A percentile compares a stretch with the other conserved stretches of the same genome.
These are phyloP conservation scores for Boulengeromyrus knoepffleri DNA, from an alignment of 2,113 vertebrate genomes.

Conservation along the genomic window DNA sequence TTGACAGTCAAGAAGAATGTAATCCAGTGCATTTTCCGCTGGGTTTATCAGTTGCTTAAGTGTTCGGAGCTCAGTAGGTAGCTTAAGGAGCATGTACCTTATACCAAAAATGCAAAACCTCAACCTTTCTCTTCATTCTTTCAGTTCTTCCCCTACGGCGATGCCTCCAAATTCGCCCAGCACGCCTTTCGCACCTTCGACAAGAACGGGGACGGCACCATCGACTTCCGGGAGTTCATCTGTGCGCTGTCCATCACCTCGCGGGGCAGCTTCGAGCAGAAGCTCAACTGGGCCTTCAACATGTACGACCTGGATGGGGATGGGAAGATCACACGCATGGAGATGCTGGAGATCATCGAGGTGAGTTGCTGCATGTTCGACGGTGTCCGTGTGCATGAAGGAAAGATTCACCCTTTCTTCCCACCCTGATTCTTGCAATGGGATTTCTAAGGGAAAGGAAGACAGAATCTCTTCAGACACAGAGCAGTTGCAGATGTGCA, in stretches of 20 bases:
- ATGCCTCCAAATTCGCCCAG: slow-evolving; percentile 95
- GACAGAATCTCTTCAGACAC: neutral
- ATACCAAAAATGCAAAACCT: neutral
- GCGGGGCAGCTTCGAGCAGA: slow-evolving; percentile 94
- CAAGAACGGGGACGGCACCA: slow-evolving; percentile 93
- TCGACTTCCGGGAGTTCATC: slow-evolving; percentile 98
- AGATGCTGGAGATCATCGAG: slow-evolving; percentile 93
- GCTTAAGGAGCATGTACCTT: neutral
- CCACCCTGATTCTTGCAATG: neutral
- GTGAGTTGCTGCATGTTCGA: slow-evolving; percentile 31
- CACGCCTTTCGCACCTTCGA: slow-evolving; percentile 96
- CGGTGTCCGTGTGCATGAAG: neutral
- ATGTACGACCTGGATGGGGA: slow-evolving; percentile 97
- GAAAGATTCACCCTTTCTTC: neutral
- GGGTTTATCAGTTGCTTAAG: neutral
- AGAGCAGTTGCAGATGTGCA: neutral
- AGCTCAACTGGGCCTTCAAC: slow-evolving; percentile 97
- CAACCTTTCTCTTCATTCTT: neutral
- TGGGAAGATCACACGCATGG: slow-evolving; percentile 88
- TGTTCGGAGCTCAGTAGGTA: neutral
- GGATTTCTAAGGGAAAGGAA: neutral
- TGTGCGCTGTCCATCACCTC: slow-evolving; percentile 94
- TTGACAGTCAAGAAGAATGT: neutral
- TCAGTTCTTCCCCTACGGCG: slow-evolving; percentile 93
- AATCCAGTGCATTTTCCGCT: neutral